Percentiles rank a stretch among this genome's conserved stretches.
Conservation (phyloP, 2,113 vertebrate genomes). For the Scomber scombrus region DNA sequence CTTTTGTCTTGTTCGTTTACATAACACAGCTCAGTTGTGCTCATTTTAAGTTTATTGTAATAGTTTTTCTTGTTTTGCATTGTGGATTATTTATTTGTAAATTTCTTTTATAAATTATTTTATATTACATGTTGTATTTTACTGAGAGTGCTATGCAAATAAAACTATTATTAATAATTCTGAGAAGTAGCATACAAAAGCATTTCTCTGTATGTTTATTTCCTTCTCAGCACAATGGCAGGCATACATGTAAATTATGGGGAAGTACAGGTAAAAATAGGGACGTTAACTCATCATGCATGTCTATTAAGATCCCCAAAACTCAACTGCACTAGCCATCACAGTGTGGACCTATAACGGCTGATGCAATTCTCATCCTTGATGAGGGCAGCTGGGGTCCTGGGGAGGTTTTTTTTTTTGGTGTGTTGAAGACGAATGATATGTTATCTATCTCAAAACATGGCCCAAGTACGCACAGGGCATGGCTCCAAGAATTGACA, state of each 20-base stretch:
- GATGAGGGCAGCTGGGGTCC: slow-evolving; percentile 42
- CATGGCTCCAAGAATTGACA: slow-evolving; percentile 39
- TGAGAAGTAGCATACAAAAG: neutral
- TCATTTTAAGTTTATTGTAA: too few species aligned
- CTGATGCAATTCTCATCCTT: slow-evolving; percentile 73
- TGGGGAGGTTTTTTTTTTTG: neutral
- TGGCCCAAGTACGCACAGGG: slow-evolving; percentile 5
- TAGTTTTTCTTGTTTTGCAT: too few species aligned
- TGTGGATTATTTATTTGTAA: too few species aligned
- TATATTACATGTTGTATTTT: too few species aligned
- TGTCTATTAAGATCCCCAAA: neutral
- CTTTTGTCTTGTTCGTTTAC: too few species aligned
- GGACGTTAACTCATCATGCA: fast-evolving
- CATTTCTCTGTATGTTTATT: neutral
- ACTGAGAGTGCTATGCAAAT: too few species aligned
- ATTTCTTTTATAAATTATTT: too few species aligned
- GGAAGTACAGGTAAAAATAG: neutral
- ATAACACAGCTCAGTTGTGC: too few species aligned
- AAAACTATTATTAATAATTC: neutral
- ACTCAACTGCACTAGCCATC: neutral
- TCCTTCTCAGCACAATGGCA: neutral
- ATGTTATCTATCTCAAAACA: slow-evolving; percentile 71
- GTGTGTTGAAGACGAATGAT: slow-evolving; percentile 58
- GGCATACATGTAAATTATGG: neutral
- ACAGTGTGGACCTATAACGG: neutral